A percentile compares a stretch with the other conserved stretches of the same genome.
phyloP scores from a whole-genome alignment of 2,113 vertebrate species.

The Oryctolagus cuniculus region mOryCun1.1 NC_091442.1:88807501-88808000 shows the following conservation, averaged over 20 bases:
- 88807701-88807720: background rate
- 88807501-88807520: background rate
- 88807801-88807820: background rate
- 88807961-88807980: no score
- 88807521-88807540: background rate
- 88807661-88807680: background rate
- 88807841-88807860: slow-evolving; percentile 1
- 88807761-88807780: slow-evolving; percentile 31
- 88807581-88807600: background rate
- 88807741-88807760: slow-evolving; percentile 57
- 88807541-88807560: background rate
- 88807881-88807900: background rate
- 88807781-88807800: slow-evolving; percentile 52
- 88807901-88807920: background rate
- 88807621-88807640: background rate
- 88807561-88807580: background rate
- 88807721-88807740: slow-evolving; percentile 71
- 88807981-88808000: no score
- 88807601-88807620: background rate
- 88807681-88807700: background rate
- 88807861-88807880: background rate
- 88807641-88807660: background rate
- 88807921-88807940: background rate
- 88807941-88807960: background rate
- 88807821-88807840: background rate